Evolutionary conservation across 2,113 vertebrate genomes (phyloP), one percentile per base, ranked within the genome.

Genomic region (Sander vitreus): DNA sequence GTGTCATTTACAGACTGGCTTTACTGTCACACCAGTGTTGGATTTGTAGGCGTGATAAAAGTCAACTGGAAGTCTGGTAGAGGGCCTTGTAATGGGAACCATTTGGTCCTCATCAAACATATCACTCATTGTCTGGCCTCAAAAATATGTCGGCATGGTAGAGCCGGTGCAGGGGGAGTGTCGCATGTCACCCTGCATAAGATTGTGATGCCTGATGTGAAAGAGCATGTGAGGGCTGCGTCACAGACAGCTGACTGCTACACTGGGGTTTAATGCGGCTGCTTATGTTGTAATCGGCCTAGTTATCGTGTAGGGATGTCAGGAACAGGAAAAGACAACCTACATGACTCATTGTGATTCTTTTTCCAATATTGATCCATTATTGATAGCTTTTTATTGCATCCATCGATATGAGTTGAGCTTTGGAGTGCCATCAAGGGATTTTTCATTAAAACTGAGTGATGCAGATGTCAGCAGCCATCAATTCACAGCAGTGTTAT

Each of bases 171-270:
- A 73, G 76, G 23, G 11, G 25, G 86, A 80, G 89, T 81, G 88
- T 91, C 85, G 1, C 89, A 84, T 91, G 88, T 90, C 84, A 13
- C 36, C 71, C 33, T 70, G 80, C 30, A 60, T 85, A 73, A 75
- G 76, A 78, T 43, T 6, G 57, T 63, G 76, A 64, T 59, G 74
- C 27, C 80, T 78, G 74, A 80, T 50, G 78, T 64, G 63, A 70
- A 30, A 39, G 80, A 83, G 65, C 66, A 64, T 83, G 75, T 83
- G 78, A 77, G 53, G n/a, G 45, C 48, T 85, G 83, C 76, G 23
- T 89, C 85, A 85, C 83, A 16, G 55, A 76, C 90, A 88, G 85
- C 92, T 88, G 88, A 81, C 80, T 59, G 30, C 19, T 55, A 45
- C 70, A 9, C 47, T 45, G 25, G 16, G 53, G 27, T 73, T 81